phyloP scores from a whole-genome alignment of 2,113 vertebrate genomes.

The Lepidothrix coronata region DNA sequence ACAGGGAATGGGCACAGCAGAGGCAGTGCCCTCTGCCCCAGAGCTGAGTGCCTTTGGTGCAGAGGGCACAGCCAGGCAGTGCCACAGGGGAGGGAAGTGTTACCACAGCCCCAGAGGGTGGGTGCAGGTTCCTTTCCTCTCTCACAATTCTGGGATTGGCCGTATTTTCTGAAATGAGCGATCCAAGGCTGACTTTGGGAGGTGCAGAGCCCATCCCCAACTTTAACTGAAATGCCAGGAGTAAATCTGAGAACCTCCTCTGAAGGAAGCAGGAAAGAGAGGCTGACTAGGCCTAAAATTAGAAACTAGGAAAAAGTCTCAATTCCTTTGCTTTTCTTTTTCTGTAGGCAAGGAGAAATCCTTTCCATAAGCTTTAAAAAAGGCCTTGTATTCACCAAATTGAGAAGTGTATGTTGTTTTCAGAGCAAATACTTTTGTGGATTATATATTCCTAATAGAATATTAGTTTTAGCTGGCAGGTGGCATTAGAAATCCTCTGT shows the following conservation, averaged over 20 bases:
- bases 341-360: neutral
- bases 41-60: neutral
- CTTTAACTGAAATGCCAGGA: neutral
- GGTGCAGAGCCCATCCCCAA: neutral
- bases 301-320: neutral
- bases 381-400: neutral
- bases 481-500: neutral
- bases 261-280: neutral
- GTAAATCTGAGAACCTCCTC: neutral
- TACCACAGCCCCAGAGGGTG: neutral
- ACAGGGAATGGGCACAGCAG: too few relatives aligned
- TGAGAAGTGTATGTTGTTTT: neutral
- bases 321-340: neutral
- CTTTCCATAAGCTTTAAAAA: neutral
- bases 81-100: neutral
- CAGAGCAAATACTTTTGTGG: neutral
- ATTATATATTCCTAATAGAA: neutral
- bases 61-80: neutral
- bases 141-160: neutral
- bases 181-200: neutral
- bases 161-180: neutral
- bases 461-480: neutral
- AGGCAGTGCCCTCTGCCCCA: neutral
- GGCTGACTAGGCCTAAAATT: neutral
- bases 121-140: neutral